These are phyloP conservation scores for Elgaria multicarinata DNA, from an alignment of 2,113 vertebrate species.

Conservation along the genomic window DNA sequence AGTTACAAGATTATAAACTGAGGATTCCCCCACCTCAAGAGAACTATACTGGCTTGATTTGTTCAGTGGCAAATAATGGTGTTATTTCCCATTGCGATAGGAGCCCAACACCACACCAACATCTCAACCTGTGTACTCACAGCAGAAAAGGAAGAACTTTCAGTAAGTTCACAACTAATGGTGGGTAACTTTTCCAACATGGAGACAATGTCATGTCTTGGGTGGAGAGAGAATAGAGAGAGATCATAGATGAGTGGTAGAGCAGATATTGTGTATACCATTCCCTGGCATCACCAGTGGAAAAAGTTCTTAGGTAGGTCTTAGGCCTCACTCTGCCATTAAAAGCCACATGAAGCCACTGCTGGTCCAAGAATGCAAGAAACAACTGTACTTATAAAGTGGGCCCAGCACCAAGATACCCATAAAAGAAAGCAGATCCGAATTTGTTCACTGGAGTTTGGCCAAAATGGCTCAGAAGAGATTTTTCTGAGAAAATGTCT, in stretches of 20 bases:
- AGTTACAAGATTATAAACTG: rapidly evolving
- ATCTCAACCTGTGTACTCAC: constrained; percentile 1
- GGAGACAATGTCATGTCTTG: neutral
- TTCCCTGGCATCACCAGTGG: neutral
- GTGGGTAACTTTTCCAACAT: neutral
- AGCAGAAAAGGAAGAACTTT: neutral
- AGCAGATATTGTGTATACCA: neutral
- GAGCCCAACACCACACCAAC: neutral
- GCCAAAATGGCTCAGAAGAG: neutral
- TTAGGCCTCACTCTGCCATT: too few relatives aligned
- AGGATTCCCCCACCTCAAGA: neutral
- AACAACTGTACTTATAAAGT: neutral
- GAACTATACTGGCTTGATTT: rapidly evolving
- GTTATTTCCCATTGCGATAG: neutral
- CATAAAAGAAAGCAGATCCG: neutral
- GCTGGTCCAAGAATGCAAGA: neutral
- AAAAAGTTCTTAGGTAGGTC: neutral
- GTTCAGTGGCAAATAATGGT: neutral
- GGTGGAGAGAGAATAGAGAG: neutral
- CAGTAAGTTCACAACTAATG: neutral
- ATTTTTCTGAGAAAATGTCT: neutral
- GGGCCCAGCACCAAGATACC: neutral
- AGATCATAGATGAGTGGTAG: neutral
- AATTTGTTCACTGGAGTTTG: neutral
- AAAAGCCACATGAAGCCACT: neutral